These are phyloP conservation scores for Drosophila neonasuta DNA, from an alignment of 2,888 invertebrate species.

Conservation along the genomic window DNA sequence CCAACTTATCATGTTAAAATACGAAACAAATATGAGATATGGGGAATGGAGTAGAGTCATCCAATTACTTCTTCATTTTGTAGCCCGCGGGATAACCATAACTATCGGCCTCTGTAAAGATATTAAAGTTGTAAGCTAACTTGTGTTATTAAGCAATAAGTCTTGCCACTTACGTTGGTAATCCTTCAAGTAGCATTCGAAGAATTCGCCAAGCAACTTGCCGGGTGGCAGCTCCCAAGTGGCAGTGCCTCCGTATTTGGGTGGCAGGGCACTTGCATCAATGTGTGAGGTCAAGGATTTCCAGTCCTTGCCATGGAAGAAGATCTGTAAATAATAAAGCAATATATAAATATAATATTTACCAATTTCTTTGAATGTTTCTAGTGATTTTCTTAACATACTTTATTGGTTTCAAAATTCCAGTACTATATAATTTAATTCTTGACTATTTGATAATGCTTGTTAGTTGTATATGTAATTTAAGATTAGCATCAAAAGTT, in stretches of 20 bases:
- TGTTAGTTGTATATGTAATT: no score
- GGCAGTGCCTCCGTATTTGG: conserved; percentile 86
- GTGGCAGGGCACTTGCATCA: conserved; percentile 85
- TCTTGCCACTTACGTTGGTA: conserved; percentile 85
- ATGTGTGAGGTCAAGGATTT: conserved; percentile 85
- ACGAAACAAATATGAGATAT: conserved; percentile 46
- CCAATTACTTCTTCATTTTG: conserved; percentile 70
- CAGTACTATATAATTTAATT: no score
- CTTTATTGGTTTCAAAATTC: no score
- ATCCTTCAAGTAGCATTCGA: conserved; percentile 86
- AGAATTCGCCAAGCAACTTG: conserved; percentile 86
- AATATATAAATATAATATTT: not conserved
- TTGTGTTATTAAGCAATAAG: not conserved
- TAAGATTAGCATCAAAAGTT: no score
- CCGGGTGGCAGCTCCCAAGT: conserved; percentile 85
- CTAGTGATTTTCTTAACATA: no score
- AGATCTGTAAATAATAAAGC: conserved; percentile 82
- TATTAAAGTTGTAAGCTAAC: not conserved
- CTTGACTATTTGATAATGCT: no score
- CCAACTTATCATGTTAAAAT: conserved; percentile 68
- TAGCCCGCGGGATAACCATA: conserved; percentile 84
- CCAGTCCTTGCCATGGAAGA: conserved; percentile 88
- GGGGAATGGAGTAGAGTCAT: not conserved
- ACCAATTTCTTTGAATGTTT: no score
- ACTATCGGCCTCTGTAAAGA: conserved; percentile 83